A percentile compares a stretch with the other conserved stretches of the same genome.
These are phyloP conservation scores for Excalfactoria chinensis DNA, from an alignment of 2,113 vertebrate species.

Conservation along the genomic window DNA sequence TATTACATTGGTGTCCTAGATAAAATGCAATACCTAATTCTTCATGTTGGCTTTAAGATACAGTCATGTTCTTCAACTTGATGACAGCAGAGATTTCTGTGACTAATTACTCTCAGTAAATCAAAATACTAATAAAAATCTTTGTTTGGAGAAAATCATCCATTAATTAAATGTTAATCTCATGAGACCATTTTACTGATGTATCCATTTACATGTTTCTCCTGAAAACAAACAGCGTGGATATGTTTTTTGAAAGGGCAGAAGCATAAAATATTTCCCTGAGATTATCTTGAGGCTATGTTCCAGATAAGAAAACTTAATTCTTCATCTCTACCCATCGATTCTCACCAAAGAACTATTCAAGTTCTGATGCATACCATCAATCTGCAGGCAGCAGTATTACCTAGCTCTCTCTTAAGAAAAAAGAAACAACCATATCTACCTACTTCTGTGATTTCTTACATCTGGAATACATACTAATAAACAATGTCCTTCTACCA, in stretches of 20 bases:
- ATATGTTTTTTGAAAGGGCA: background rate
- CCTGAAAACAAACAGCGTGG: background rate
- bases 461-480: background rate
- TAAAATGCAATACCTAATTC: constrained; percentile 5
- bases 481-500: background rate
- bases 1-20: constrained; percentile 38
- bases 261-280: background rate
- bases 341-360: background rate
- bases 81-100: constrained; percentile 35
- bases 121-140: constrained; percentile 60
- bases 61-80: constrained; percentile 33
- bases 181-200: constrained; percentile 43
- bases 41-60: constrained; percentile 36
- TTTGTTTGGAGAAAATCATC: constrained; percentile 48
- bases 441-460: background rate
- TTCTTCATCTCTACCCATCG: constrained; percentile 5
- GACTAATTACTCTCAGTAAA: constrained; percentile 51
- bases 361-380: background rate
- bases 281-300: background rate
- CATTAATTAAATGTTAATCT: constrained; percentile 53
- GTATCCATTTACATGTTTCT: constrained; percentile 39
- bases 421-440: background rate
- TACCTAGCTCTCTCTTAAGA: background rate
- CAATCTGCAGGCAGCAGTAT: background rate
- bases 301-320: background rate